Base-by-base conservation (phyloP, 2,113 vertebrate genomes). In the Physeter macrocephalus region DNA sequence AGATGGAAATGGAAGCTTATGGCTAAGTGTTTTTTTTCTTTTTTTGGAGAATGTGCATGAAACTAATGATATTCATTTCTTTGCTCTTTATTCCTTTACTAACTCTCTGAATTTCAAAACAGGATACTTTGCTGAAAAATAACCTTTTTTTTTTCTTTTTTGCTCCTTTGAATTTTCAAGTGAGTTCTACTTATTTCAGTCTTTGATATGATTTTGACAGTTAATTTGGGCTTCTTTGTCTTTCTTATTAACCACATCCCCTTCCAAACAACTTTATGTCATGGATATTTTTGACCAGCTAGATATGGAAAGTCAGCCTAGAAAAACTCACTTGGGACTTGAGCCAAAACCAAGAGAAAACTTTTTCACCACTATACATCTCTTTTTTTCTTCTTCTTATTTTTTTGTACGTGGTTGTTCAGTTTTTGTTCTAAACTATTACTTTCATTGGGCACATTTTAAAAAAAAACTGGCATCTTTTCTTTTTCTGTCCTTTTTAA, bases 341-440 rank as follows among this genome's bases (percentile, higher is more conserved):
- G 57, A 92, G 83, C 93, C 82, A 87, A 96, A 91, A 94, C 49
- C 82, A 93, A 66, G 62, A 80, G 66, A 94, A 88, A 93, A 34
- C 29, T 15, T 78, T 71, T 71, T 83, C 4, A 72, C 43, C 23
- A 61, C 36, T 25, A 77, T 66, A 61, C 31, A 67, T 71, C 34
- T n/a, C 39, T 89, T 93, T 39, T 80, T 93, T 90, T 54, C 23
- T 61, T 91, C 66, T 54, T 80, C 17, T 12, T 13, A 23, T 20
- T 77, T 69, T 0, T 46, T 49, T 67, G 78, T 27, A 57, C 8
- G 34, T 20, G 54, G 20, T 78, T 85, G 23, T 90, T 39, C 39
- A 31, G 17, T 64, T 81, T 82, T 71, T 84, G 25, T 39, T 41
- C 21, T 74, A 87, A 96, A 69, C 66, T 62, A 43, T 71, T 92